phyloP scores from a whole-genome alignment of 2,113 vertebrate genomes.

The Cnemophilus loriae region DNA sequence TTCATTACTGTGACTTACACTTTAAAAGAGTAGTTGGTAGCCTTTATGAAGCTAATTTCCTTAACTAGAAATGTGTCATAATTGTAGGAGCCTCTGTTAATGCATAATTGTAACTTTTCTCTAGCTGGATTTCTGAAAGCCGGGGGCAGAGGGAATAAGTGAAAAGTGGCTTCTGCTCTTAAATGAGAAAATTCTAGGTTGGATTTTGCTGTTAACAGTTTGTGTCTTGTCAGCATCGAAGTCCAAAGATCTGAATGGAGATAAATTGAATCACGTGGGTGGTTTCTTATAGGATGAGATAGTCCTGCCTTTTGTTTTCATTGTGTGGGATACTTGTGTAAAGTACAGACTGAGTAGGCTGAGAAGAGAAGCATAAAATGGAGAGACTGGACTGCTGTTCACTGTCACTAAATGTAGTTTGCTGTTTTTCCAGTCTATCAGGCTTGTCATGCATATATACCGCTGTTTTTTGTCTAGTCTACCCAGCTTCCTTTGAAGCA shows the following conservation, averaged over 20 bases:
- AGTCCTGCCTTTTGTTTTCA: not conserved
- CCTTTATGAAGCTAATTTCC: not conserved
- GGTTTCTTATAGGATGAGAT: not conserved
- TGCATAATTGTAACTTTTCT: not conserved
- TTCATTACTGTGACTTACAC: not conserved
- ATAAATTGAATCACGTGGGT: not conserved
- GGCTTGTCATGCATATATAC: not conserved
- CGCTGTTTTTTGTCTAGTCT: not conserved
- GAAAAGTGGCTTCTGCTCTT: not conserved
- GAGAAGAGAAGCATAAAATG: not conserved
- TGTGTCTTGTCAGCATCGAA: not conserved
- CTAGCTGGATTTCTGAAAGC: not conserved
- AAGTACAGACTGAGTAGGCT: not conserved
- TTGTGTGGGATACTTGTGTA: no score
- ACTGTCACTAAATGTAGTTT: not conserved
- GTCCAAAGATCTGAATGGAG: not conserved
- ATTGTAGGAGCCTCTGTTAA: not conserved
- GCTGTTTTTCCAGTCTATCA: not conserved
- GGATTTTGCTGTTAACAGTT: not conserved
- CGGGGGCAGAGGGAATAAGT: not conserved
- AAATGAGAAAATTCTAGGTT: not conserved
- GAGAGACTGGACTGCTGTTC: not conserved
- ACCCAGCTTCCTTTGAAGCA: not conserved
- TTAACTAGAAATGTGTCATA: not conserved
- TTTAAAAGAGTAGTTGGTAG: not conserved